A percentile compares a stretch with the other conserved stretches of the same genome.
These are phyloP conservation scores for Coturnix japonica DNA, from an alignment of 2,113 vertebrate genomes.

Conservation along the genomic window DNA sequence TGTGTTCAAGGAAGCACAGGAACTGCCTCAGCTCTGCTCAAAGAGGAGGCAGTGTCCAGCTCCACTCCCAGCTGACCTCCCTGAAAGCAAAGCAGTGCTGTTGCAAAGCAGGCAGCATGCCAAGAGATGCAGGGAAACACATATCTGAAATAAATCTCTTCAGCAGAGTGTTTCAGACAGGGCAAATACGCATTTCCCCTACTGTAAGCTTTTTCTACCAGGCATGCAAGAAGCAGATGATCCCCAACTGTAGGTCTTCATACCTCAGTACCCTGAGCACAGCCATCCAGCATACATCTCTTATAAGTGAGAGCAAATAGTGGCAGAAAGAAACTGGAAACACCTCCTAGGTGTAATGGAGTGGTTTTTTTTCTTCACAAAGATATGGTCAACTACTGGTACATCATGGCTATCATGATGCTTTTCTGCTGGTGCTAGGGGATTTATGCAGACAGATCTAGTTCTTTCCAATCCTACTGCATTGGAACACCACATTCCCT, in stretches of 20 bases:
- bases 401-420: neutral
- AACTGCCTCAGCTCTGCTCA: constrained; percentile 12
- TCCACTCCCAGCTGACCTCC: neutral
- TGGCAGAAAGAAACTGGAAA: neutral
- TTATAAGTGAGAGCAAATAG: neutral
- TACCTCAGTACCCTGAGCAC: neutral
- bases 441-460: neutral
- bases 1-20: neutral
- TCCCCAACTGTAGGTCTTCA: neutral
- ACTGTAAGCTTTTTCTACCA: neutral
- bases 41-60: neutral
- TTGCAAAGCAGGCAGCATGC: neutral
- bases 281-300: neutral
- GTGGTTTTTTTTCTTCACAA: neutral
- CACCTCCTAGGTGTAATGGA: neutral
- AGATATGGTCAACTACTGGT: neutral
- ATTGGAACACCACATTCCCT: neutral
- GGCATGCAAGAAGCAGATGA: neutral
- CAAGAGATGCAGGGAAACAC: neutral
- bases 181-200: neutral
- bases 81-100: neutral
- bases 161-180: neutral
- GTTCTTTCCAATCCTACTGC: neutral
- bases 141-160: neutral
- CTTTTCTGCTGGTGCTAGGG: neutral